phyloP scores from a whole-genome alignment of 2,888 invertebrate genomes.

The Eumacrocentrus americanus region DNA sequence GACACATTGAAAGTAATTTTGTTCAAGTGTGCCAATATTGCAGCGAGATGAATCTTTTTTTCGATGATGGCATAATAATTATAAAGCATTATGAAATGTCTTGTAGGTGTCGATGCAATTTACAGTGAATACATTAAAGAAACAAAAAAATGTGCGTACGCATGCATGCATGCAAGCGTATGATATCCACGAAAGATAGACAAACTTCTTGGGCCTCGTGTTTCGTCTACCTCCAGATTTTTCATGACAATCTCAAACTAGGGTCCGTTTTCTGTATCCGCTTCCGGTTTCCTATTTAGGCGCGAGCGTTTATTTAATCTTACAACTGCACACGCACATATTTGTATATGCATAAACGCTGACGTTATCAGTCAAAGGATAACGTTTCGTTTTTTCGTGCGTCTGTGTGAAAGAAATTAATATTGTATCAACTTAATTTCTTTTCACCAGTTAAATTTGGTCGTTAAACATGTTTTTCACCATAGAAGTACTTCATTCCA shows the following conservation, averaged over 20 bases:
- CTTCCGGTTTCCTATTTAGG: constrained; percentile 17
- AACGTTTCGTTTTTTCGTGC: too few relatives aligned
- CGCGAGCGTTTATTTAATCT: constrained; percentile 5
- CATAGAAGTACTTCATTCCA: too few relatives aligned
- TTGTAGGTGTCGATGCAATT: neutral
- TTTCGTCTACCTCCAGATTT: constrained; percentile 40
- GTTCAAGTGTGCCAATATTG: constrained; percentile 21
- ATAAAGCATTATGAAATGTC: neutral
- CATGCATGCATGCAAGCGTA: constrained; percentile 24
- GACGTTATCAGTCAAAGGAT: too few relatives aligned
- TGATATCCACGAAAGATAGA: constrained; percentile 13
- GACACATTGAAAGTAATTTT: constrained; percentile 54
- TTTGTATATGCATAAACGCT: too few relatives aligned
- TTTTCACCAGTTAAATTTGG: too few relatives aligned
- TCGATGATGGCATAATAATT: neutral
- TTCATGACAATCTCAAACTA: constrained; percentile 42
- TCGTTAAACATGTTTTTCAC: too few relatives aligned
- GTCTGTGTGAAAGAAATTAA: too few relatives aligned
- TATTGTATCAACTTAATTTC: too few relatives aligned
- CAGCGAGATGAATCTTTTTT: neutral
- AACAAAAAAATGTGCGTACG: constrained; percentile 15
- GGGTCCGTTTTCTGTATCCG: constrained; percentile 45
- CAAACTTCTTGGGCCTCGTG: constrained; percentile 40
- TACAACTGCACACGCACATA: neutral
- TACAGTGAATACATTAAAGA: neutral